These are phyloP conservation scores for Engraulis encrasicolus DNA, from an alignment of 2,113 vertebrate species.

Conservation along the genomic window DNA sequence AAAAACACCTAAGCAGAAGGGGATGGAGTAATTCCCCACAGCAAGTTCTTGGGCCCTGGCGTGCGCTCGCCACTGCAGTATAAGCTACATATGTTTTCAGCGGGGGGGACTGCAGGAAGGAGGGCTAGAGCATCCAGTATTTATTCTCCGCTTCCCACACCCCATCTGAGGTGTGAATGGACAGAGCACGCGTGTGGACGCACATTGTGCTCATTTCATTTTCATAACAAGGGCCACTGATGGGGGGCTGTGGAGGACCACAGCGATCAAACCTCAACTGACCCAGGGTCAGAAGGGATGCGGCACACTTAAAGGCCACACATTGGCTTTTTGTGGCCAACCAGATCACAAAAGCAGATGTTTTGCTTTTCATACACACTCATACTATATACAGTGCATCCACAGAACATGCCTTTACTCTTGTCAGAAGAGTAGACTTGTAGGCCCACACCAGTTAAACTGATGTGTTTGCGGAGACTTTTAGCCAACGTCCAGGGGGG, in stretches of 20 bases:
- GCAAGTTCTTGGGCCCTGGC: slow-evolving; percentile 6
- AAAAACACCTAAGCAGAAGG: neutral
- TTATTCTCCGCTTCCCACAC: neutral
- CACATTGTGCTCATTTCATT: neutral
- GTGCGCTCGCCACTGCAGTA: neutral
- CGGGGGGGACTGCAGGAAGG: neutral
- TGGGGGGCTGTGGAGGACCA: neutral
- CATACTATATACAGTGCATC: neutral
- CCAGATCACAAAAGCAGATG: neutral
- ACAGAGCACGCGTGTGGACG: neutral
- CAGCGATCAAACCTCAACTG: neutral
- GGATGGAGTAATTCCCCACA: neutral
- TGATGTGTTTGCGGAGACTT: neutral
- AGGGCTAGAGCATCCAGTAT: neutral
- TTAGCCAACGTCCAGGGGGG: neutral
- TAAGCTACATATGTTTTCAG: slow-evolving; percentile 15
- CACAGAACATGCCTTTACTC: neutral
- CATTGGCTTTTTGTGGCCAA: neutral
- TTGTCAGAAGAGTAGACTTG: neutral
- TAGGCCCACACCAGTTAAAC: neutral
- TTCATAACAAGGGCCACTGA: neutral
- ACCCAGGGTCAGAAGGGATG: neutral
- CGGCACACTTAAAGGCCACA: neutral
- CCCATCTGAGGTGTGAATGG: slow-evolving; percentile 16
- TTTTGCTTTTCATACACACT: neutral